phyloP scores from a whole-genome alignment of 1,140 invertebrate genomes.

The Drosophila virilis region DNA sequence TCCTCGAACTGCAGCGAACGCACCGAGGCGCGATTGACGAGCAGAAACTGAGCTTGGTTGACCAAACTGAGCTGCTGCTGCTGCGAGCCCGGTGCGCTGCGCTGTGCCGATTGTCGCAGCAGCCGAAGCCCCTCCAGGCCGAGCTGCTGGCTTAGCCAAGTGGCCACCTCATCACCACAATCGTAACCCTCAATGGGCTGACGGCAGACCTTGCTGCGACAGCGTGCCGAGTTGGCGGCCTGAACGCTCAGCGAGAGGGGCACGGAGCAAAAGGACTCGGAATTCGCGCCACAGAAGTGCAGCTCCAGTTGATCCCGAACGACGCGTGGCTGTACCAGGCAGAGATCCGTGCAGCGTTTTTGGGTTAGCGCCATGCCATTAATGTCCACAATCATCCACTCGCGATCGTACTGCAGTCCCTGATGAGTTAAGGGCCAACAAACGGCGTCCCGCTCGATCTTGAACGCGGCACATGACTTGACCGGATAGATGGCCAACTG shows the following conservation, averaged over 20 bases:
- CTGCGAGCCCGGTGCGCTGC: conserved; percentile 31
- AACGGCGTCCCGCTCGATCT: conserved; percentile 84
- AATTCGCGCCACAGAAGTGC: conserved; percentile 84
- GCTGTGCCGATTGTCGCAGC: conserved; percentile 86
- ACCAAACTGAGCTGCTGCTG: conserved; percentile 87
- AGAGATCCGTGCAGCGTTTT: conserved; percentile 92
- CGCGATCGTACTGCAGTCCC: conserved; percentile 94
- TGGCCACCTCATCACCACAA: conserved; percentile 91
- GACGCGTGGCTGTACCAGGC: conserved; percentile 89
- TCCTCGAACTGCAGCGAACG: conserved; percentile 87
- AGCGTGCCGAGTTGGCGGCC: conserved; percentile 84
- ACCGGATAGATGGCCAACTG: conserved; percentile 95
- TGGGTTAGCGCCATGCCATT: conserved; percentile 94
- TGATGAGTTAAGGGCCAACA: conserved; percentile 90
- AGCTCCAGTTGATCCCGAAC: conserved; percentile 88
- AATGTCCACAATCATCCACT: conserved; percentile 95
- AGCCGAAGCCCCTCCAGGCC: conserved; percentile 88
- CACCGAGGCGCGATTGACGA: conserved; percentile 91
- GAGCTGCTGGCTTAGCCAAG: conserved; percentile 90
- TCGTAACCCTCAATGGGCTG: conserved; percentile 91
- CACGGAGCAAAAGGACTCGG: conserved; percentile 21
- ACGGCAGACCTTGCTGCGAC: conserved; percentile 93
- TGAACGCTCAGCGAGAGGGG: conserved; percentile 50
- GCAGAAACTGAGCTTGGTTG: conserved; percentile 95
- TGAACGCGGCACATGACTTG: conserved; percentile 95